A percentile compares a stretch with the other conserved stretches of the same genome.
Conservation (phyloP, 2,888 invertebrate species). For the Crematogaster levior region DNA sequence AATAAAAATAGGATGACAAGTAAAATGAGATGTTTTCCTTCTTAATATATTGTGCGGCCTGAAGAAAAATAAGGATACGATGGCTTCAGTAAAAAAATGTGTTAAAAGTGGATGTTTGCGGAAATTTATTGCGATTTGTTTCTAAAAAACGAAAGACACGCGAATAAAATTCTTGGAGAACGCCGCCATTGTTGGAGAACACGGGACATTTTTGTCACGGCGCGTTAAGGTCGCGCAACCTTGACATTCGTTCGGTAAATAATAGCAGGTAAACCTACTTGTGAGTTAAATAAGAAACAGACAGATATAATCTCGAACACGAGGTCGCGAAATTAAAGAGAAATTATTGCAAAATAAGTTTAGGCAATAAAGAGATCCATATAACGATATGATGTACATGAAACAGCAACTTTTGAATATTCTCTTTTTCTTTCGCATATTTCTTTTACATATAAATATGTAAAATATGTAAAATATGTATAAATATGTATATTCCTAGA, state of each 20-base stretch:
- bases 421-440: background rate
- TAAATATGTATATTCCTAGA: background rate
- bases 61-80: background rate
- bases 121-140: background rate
- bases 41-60: background rate
- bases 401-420: background rate
- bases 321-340: background rate
- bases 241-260: constrained; percentile 3
- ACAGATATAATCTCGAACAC: background rate
- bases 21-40: background rate
- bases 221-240: background rate
- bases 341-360: constrained; percentile 3
- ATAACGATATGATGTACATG: background rate
- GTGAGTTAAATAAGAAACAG: constrained; percentile 4
- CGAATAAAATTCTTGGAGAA: background rate
- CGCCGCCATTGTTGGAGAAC: background rate
- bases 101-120: background rate
- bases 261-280: constrained; percentile 11
- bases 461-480: too few species aligned
- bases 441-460: too few species aligned
- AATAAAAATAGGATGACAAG: background rate
- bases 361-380: background rate
- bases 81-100: background rate
- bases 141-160: background rate
- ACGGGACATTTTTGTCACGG: background rate